These are phyloP conservation scores for Saguinus midas DNA, from an alignment of 2,113 vertebrate genomes.

Conservation along the genomic window DNA sequence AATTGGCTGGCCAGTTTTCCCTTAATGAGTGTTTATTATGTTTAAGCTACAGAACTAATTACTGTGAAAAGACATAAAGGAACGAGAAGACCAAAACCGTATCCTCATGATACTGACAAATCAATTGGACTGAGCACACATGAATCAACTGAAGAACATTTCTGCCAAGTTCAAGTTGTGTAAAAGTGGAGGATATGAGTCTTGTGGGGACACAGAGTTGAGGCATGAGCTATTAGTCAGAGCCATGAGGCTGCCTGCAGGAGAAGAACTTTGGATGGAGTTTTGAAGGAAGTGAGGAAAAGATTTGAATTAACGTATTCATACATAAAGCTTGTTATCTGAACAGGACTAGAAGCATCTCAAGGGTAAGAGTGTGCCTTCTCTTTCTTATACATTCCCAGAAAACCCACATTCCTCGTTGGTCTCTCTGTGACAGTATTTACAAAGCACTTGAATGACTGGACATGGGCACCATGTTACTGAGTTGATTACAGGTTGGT, in stretches of 20 bases:
- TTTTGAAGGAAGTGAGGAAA: constrained; percentile 10
- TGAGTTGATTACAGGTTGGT: neutral
- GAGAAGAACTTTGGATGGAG: neutral
- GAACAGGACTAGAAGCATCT: neutral
- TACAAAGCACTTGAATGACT: neutral
- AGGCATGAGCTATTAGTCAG: neutral
- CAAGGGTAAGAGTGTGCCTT: neutral
- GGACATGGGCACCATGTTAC: neutral
- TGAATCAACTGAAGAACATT: neutral
- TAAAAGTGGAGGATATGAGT: constrained; percentile 47
- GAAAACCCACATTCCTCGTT: neutral
- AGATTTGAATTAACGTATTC: neutral
- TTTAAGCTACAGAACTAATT: constrained; percentile 46
- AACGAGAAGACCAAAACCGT: constrained; percentile 18
- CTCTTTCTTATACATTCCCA: neutral
- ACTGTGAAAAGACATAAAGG: constrained; percentile 31
- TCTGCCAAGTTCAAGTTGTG: constrained; percentile 59
- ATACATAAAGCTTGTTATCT: neutral
- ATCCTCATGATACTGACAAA: constrained; percentile 58
- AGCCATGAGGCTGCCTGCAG: neutral
- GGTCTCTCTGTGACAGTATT: neutral
- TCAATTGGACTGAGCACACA: constrained; percentile 49
- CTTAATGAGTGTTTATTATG: constrained; percentile 41
- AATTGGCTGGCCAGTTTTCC: neutral
- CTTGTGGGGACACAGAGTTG: constrained; percentile 32